Evolutionary conservation across 2,888 invertebrate species (phyloP).

Genomic region (Euzetes globulus): DNA sequence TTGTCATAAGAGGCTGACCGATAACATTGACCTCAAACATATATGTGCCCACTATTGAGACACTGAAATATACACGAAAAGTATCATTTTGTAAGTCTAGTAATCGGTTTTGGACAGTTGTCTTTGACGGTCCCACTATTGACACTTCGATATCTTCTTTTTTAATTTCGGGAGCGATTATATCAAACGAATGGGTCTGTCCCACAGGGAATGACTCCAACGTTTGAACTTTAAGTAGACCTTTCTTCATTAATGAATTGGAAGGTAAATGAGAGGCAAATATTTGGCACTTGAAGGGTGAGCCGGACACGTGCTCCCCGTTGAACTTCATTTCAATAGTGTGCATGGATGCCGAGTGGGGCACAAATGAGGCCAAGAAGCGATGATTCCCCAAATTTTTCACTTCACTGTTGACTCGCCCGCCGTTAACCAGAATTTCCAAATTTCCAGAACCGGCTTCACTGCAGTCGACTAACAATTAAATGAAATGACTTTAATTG

Average conservation of each 20-base stretch:
- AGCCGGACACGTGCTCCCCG: constrained; percentile 48
- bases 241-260: constrained; percentile 30
- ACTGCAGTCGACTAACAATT: constrained; percentile 73
- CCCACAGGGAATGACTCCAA: constrained; percentile 83
- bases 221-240: constrained; percentile 59
- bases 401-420: constrained; percentile 88
- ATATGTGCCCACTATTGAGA: constrained; percentile 84
- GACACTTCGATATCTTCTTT: constrained; percentile 55
- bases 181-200: constrained; percentile 79
- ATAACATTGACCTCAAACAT: constrained; percentile 81
- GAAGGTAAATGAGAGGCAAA: constrained; percentile 28
- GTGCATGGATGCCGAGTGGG: constrained; percentile 39
- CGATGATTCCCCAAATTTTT: constrained; percentile 78
- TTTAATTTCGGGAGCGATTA: constrained; percentile 60
- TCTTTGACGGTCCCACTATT: constrained; percentile 68
- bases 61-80: constrained; percentile 83
- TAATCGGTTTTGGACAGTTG: constrained; percentile 70
- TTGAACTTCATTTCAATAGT: constrained; percentile 89
- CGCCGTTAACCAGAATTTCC: constrained; percentile 89
- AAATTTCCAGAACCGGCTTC: constrained; percentile 93
- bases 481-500: constrained; percentile 35
- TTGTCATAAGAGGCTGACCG: constrained; percentile 79
- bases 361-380: constrained; percentile 67
- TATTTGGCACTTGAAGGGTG: constrained; percentile 45
- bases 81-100: constrained; percentile 66